These are phyloP conservation scores for Mellilla xanthometata DNA, from an alignment of 2,888 invertebrate genomes.

Conservation along the genomic window DNA sequence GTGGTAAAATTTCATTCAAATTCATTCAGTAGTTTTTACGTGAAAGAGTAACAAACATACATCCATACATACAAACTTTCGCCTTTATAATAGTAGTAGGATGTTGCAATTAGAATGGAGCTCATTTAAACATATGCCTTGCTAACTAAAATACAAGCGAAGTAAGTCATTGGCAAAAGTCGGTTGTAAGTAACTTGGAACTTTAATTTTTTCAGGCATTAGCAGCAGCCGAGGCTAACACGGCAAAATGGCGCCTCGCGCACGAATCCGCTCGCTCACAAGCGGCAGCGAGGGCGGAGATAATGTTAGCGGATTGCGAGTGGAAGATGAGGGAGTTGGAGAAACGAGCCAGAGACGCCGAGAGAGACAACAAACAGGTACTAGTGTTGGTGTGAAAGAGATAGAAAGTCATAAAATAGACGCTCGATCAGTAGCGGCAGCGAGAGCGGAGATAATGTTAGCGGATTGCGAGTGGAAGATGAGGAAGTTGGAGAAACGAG, in stretches of 20 bases:
- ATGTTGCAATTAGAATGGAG: no score
- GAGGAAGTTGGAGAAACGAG: conserved; percentile 87
- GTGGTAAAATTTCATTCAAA: no score
- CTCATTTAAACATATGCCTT: no score
- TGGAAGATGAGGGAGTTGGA: conserved; percentile 92
- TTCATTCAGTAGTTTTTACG: no score
- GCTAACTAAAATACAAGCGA: no score
- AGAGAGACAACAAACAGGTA: conserved; percentile 79
- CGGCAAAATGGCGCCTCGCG: conserved; percentile 84
- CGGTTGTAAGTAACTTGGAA: no score
- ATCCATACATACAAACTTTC: no score
- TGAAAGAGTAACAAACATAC: no score
- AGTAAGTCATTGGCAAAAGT: no score
- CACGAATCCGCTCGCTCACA: conserved; percentile 86
- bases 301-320: conserved; percentile 90
- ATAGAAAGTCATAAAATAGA: no score
- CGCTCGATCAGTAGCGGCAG: conserved; percentile 85
- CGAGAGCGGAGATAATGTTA: conserved; percentile 88
- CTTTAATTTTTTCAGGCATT: conserved; percentile 78
- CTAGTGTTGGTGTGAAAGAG: no score
- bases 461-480: conserved; percentile 94
- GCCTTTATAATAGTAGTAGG: no score
- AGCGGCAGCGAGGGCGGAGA: conserved; percentile 87
- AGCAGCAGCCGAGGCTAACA: conserved; percentile 82
- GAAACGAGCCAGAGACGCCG: conserved; percentile 86